These are phyloP conservation scores for Yoshiicerus persimilis DNA, from an alignment of 1,140 invertebrate species.

Conservation along the genomic window DNA sequence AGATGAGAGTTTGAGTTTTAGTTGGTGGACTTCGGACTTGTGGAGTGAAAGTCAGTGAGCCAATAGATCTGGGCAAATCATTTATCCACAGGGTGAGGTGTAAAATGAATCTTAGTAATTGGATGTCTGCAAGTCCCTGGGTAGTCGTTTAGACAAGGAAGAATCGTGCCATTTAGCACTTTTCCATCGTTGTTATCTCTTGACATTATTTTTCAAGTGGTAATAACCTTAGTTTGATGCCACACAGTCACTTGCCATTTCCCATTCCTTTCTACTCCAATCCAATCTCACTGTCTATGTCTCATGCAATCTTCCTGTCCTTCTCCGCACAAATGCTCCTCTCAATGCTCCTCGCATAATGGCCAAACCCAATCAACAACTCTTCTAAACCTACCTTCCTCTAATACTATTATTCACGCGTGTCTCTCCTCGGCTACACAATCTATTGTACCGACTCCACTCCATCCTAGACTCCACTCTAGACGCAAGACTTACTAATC, in stretches of 20 bases:
- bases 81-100: constrained; percentile 19
- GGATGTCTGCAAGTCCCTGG: constrained; percentile 45
- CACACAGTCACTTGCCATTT: constrained; percentile 8
- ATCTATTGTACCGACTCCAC: too few relatives aligned
- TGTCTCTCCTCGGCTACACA: background rate
- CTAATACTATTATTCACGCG: background rate
- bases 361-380: background rate
- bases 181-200: constrained; percentile 47
- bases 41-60: background rate
- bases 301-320: background rate
- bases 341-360: background rate
- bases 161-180: constrained; percentile 48
- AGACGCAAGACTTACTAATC: background rate
- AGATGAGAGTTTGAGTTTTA: background rate
- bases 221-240: constrained; percentile 46
- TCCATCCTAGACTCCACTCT: background rate
- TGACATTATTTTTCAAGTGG: constrained; percentile 41
- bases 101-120: constrained; percentile 47
- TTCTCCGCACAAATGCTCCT: background rate
- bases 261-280: constrained; percentile 6
- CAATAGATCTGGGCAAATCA: background rate
- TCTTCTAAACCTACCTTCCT: background rate
- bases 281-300: background rate
- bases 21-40: background rate
- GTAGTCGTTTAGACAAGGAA: constrained; percentile 30